Base-by-base conservation (phyloP, 2,888 invertebrate genomes). In the Ecliptopera silaceata region DNA sequence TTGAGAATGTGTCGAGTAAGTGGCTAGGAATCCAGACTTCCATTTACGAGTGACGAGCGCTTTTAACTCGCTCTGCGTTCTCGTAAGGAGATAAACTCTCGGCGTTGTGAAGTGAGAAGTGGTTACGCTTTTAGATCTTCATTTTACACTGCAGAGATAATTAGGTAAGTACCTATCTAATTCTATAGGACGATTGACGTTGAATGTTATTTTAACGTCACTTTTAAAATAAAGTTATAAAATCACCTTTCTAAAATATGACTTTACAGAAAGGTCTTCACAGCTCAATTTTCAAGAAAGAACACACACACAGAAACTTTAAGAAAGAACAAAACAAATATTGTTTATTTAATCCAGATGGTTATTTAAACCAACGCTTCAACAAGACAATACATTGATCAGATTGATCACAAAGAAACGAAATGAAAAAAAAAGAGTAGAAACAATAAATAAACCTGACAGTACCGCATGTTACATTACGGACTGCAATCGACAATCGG, bases 1-100 rank as follows among this genome's bases (percentile, higher is more conserved):
- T 68, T 65, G 69, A 71, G 70, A 72, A 74, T 69, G 70, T 74
- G 72, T 70, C 68, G 63, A 64, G 61, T 62, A 74, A 71, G 70
- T 71, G 67, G 65, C 72, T 71, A 72, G 72, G 71, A 72, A 74
- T 65, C 67, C 57, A 61, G 71, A 62, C 68, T 68, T 70, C 68
- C 70, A 66, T 70, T 75, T 75, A 72, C 66, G 67, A 71, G 63
- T 65, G 62, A 65, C 60, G 62, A 62, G 68, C 68, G 45, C 57
- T 59, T 72, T 65, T 66, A 61, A 72, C 53, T 44, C 44, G 44
- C 39, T 58, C 58, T 52, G 32, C 67, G 70, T 66, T 56, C 57
- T 57, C 51, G 62, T 31, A 62, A 56, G 59, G 63, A 64, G 63
- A 59, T 56, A 62, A 61, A 60, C 63, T 65, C 62, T 63, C 54